Percentiles rank a stretch among this genome's conserved stretches.
These are phyloP conservation scores for Mallotus villosus DNA, from an alignment of 2,797 vertebrate genomes.

Conservation along the genomic window DNA sequence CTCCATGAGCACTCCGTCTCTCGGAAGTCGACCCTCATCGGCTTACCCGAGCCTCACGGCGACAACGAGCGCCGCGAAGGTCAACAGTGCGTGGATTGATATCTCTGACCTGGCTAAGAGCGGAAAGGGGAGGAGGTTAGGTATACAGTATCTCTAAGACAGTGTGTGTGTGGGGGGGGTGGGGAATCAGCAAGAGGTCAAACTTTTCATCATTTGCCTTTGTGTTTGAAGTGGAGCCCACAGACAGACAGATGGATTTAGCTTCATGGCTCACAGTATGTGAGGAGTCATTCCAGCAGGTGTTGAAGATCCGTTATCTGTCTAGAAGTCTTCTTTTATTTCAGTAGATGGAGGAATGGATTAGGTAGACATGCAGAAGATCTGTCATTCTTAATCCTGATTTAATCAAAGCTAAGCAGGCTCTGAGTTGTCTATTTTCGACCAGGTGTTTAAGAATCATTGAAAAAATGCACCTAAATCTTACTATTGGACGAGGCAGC, in stretches of 20 bases:
- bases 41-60: not conserved
- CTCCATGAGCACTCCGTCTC: not conserved
- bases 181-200: not conserved
- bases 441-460: too few species aligned
- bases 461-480: too few species aligned
- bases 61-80: not conserved
- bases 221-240: not conserved
- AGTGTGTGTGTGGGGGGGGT: not conserved
- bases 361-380: not conserved
- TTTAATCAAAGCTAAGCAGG: not conserved
- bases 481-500: too few species aligned
- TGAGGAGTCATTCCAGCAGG: slow-evolving; percentile 9
- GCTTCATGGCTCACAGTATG: not conserved
- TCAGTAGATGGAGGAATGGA: not conserved
- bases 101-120: not conserved
- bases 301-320: not conserved
- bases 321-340: not conserved
- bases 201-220: not conserved
- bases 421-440: not conserved
- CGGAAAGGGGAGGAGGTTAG: not conserved
- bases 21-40: not conserved
- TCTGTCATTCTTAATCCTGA: not conserved
- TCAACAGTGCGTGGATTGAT: not conserved
- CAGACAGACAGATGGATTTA: not conserved
- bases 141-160: slow-evolving; percentile 4